Conservation (phyloP, 2,797 vertebrate species). For the Anas acuta region DNA sequence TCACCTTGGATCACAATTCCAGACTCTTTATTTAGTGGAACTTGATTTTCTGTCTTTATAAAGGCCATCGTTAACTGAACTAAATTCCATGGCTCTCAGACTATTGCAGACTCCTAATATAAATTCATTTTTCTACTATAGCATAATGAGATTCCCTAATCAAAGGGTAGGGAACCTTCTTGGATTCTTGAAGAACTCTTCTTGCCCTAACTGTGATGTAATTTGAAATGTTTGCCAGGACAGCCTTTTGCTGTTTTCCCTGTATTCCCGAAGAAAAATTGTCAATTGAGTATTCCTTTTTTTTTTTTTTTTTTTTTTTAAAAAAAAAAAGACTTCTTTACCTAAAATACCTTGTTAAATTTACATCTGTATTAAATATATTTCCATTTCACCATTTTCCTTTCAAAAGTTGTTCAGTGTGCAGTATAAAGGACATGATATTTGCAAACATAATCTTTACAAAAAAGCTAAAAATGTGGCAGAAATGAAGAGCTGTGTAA, state of each 20-base stretch:
- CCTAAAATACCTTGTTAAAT: not conserved
- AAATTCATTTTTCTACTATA: not conserved
- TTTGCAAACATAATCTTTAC: not conserved
- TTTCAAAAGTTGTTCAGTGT: not conserved
- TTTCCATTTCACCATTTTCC: not conserved
- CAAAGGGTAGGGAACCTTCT: not conserved
- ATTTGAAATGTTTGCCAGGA: not conserved
- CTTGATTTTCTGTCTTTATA: not conserved
- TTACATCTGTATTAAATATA: not conserved
- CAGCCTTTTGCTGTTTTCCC: not conserved
- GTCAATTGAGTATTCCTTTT: not conserved
- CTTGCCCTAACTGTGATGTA: not conserved
- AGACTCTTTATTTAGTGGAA: not conserved
- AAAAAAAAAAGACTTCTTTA: not conserved
- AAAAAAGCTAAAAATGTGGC: not conserved
- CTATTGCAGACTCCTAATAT: not conserved
- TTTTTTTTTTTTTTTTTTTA: no score
- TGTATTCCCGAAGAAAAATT: not conserved
- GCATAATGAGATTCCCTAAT: not conserved
- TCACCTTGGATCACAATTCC: not conserved
- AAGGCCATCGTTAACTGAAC: not conserved
- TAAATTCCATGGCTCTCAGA: not conserved
- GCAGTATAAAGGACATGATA: not conserved
- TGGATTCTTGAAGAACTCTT: not conserved
- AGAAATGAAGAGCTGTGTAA: not conserved